Base-by-base conservation (phyloP, 2,888 invertebrate genomes). In the Tetranychus piercei region DNA sequence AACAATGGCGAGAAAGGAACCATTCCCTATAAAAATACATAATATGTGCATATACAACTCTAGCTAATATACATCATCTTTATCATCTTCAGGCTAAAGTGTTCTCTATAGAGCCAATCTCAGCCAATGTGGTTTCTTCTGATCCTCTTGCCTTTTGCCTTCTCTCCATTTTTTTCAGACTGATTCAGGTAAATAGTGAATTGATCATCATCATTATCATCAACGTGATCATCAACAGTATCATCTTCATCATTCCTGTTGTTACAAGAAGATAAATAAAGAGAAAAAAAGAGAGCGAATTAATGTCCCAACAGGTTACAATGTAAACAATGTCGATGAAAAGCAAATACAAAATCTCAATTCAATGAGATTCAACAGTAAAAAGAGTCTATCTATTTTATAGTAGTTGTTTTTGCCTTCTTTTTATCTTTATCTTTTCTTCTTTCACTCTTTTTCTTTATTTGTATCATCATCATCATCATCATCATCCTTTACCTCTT, bases 301-400 rank as follows among this genome's bases (percentile, higher is more conserved):
- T 55, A 55, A 55, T 55, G 55, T 55, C 55, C 55, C 55, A 55
- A 55, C 55, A 55, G 55, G 55, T 55, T 55, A 55, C 55, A 55
- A 55, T 55, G 55, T 55, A 55, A 55, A 55, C 55, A 55, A 55
- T 55, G 55, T 55, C 55, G 15, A 55, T 55, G 55, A 55, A 55
- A 55, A 55, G 55, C 55, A 55, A 55, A 55, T 55, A 55, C 55
- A 55, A 15, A 55, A 55, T 55, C 55, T 55, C 55, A 55, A 55
- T 55, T 55, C 55, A 55, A 15, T 55, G 55, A 55, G 9, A 55
- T 9, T 15, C 11, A 55, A 55, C 9, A 55, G 15, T 15, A 55
- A 55, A 15, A 55, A 55, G 34, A 55, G 9, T 55, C 15, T 15
- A 55, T 55, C 55, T 15, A 55, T 55, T 15, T 7, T 55, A 55